Evolutionary conservation across 2,888 invertebrate species (phyloP).

Genomic region (Pomacea canaliculata): DNA sequence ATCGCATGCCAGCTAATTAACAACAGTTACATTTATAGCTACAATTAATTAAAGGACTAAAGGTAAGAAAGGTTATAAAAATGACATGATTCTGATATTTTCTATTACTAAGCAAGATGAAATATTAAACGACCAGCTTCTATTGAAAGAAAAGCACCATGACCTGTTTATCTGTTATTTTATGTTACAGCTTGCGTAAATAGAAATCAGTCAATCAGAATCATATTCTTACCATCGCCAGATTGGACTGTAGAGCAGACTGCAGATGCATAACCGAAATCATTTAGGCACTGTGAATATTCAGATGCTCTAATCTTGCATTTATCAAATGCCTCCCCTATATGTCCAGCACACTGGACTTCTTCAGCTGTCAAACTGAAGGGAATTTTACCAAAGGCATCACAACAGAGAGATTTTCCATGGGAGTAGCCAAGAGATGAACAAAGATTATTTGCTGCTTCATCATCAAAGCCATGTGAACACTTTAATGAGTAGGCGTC

Average conservation of each 20-base stretch:
- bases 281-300: constrained; percentile 25
- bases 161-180: no score
- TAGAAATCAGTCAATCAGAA: no score
- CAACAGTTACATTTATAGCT: neutral
- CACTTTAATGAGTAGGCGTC: constrained; percentile 32
- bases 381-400: neutral
- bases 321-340: constrained; percentile 40
- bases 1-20: no score
- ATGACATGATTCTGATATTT: no score
- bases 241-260: constrained; percentile 36
- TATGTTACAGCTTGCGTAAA: no score
- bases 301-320: constrained; percentile 34
- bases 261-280: constrained; percentile 52
- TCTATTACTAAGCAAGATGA: neutral
- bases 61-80: no score
- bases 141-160: no score
- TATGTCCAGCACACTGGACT: constrained; percentile 71
- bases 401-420: constrained; percentile 27
- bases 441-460: constrained; percentile 26
- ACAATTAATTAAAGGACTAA: neutral
- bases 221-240: no score
- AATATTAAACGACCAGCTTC: no score
- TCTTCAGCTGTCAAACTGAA: constrained; percentile 43
- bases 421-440: constrained; percentile 12
- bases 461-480: constrained; percentile 25